Base-by-base conservation (phyloP, 2,888 invertebrate genomes). In the Heterodera filipjevi region DNA sequence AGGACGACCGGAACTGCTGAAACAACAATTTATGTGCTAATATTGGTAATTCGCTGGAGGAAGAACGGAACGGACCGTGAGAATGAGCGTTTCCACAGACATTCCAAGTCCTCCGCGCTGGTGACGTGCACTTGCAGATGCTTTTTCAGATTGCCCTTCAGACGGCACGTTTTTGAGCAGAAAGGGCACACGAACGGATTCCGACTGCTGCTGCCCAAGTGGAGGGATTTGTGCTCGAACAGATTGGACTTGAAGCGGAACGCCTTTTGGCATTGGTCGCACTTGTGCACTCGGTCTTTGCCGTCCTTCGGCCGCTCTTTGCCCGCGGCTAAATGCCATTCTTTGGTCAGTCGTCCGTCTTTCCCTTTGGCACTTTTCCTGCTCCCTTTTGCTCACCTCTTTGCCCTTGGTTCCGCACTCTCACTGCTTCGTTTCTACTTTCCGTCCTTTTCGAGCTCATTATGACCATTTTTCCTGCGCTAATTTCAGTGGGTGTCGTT, bases 211-310 rank as follows among this genome's bases (percentile, higher is more conserved):
- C 86, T 85, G n/a, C 85, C 82, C 46, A 44, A 39, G 76, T 89
- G 89, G 0, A 89, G 85, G 10, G 88, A 87, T 6, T 87, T 85
- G 81, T 89, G 89, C 76, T 89, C 89, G 79, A 89, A 89, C 6
- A 89, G 82, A 79, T 89, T 89, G 27, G 88, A 88, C 78, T 89
- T 89, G 83, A 89, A 89, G 0, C 68, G 32, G 68, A 68, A 68
- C 33, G 33, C 68, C 35, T 68, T 68, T 16, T 35, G 33, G 33
- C 68, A 68, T 35, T 68, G 33, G 19, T 68, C 33, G 68, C 68
- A 68, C 22, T 68, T 68, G 68, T 68, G 68, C 68, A 22, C 19
- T 0, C 68, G 68, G 5, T 68, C 68, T 33, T 66, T 53, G 53
- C 53, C 53, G 53, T 53, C 53, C 53, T 53, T 53, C 19, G 22